These are phyloP conservation scores for Dromas ardeola DNA, from an alignment of 2,113 vertebrate species.

Conservation along the genomic window DNA sequence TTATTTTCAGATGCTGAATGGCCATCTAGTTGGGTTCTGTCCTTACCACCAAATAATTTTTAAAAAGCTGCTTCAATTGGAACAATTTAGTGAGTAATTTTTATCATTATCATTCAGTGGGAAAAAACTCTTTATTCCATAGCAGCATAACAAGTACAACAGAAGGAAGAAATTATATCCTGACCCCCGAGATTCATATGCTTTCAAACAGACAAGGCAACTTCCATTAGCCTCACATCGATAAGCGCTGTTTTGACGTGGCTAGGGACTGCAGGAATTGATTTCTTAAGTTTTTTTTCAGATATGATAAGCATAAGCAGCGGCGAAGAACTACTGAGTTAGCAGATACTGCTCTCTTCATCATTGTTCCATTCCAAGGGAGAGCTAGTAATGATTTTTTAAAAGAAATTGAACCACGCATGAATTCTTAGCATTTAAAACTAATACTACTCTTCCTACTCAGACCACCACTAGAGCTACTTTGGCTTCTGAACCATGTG, in stretches of 20 bases:
- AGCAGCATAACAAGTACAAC: background rate
- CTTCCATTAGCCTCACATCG: background rate
- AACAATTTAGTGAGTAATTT: background rate
- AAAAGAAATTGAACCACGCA: background rate
- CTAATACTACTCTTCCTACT: background rate
- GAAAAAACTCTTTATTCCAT: background rate
- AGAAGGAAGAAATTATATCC: background rate
- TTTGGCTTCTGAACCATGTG: background rate
- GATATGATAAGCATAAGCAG: background rate
- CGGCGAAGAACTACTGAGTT: background rate
- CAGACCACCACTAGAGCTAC: background rate
- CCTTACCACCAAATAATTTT: background rate
- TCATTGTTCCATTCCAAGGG: background rate
- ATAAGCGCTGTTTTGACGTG: background rate
- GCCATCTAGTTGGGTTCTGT: background rate
- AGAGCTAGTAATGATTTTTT: background rate
- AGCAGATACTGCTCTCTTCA: background rate
- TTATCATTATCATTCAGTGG: background rate
- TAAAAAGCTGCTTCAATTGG: background rate
- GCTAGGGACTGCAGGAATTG: background rate
- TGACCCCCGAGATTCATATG: background rate
- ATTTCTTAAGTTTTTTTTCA: background rate
- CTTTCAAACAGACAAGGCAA: background rate
- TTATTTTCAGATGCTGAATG: background rate
- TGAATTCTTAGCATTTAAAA: background rate